phyloP scores from a whole-genome alignment of 2,797 vertebrate genomes.

The Ispidina lecontei region DNA sequence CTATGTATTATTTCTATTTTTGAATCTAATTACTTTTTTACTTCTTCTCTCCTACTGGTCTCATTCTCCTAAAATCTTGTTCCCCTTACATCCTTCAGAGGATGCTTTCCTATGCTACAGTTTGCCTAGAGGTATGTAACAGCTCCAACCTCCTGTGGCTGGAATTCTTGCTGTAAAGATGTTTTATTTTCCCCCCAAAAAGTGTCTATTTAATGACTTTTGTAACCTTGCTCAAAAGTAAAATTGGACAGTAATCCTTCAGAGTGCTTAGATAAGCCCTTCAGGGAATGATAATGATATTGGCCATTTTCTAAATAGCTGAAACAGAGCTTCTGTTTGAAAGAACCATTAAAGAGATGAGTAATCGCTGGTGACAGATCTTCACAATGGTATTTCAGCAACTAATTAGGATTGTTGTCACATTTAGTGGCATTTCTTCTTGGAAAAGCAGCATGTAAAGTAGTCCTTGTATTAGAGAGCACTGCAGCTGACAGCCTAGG shows the following conservation, averaged over 20 bases:
- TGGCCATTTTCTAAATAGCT: conserved; percentile 62
- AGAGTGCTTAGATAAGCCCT: conserved; percentile 42
- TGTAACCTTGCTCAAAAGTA: conserved; percentile 43
- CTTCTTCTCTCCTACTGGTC: not conserved
- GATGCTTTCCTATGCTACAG: not conserved
- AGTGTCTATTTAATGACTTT: conserved; percentile 40
- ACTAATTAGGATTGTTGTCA: conserved; percentile 69
- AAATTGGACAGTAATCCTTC: conserved; percentile 57
- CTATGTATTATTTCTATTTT: not conserved
- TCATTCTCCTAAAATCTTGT: not conserved
- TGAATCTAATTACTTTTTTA: not conserved
- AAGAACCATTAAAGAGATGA: conserved; percentile 57
- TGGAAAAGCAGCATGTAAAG: conserved; percentile 35
- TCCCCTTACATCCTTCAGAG: not conserved
- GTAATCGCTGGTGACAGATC: conserved; percentile 62
- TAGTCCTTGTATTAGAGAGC: not conserved
- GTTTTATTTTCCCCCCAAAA: conserved; percentile 18
- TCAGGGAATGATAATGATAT: conserved; percentile 52
- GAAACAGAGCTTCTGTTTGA: conserved; percentile 54
- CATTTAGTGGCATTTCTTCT: conserved; percentile 37
- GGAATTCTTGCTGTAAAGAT: conserved; percentile 36
- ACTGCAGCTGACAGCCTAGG: conserved; percentile 26
- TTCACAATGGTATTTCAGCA: conserved; percentile 66
- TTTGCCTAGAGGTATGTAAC: conserved; percentile 15
- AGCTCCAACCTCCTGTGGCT: not conserved